These are phyloP conservation scores for Hippoglossus stenolepis DNA, from an alignment of 2,113 vertebrate genomes.

Conservation along the genomic window DNA sequence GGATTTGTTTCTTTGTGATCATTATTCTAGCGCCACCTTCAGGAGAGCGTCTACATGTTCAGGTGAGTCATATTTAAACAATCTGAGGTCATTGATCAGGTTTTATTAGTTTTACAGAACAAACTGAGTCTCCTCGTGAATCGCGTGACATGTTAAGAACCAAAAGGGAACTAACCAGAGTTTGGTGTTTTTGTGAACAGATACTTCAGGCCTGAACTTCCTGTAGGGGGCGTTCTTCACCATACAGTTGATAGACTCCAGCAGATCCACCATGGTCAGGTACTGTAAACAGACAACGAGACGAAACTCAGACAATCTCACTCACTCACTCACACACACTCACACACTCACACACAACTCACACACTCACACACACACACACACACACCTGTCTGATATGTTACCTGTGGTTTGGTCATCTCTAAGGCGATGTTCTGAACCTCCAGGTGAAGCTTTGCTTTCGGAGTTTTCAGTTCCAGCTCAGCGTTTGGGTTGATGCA, in stretches of 20 bases:
- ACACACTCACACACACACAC: background rate
- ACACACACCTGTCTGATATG: background rate
- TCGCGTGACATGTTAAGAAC: too few relatives aligned
- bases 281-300: constrained; percentile 82
- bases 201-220: constrained; percentile 87
- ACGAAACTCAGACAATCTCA: background rate
- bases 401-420: constrained; percentile 92
- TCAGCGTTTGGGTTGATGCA: constrained; percentile 93
- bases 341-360: too few relatives aligned
- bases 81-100: too few relatives aligned
- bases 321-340: background rate
- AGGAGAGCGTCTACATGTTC: too few relatives aligned
- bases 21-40: too few relatives aligned
- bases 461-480: constrained; percentile 89
- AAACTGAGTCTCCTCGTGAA: too few relatives aligned
- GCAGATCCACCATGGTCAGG: constrained; percentile 91
- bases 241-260: constrained; percentile 96
- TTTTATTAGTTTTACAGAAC: too few relatives aligned
- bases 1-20: too few relatives aligned
- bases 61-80: too few relatives aligned
- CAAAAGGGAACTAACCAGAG: constrained; percentile 84
- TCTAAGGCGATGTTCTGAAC: constrained; percentile 94
- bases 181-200: constrained; percentile 80
- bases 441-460: constrained; percentile 89
- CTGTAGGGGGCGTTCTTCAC: constrained; percentile 92